Evolutionary conservation across 2,113 vertebrate genomes (phyloP).

Genomic region (Procavia capensis): DNA sequence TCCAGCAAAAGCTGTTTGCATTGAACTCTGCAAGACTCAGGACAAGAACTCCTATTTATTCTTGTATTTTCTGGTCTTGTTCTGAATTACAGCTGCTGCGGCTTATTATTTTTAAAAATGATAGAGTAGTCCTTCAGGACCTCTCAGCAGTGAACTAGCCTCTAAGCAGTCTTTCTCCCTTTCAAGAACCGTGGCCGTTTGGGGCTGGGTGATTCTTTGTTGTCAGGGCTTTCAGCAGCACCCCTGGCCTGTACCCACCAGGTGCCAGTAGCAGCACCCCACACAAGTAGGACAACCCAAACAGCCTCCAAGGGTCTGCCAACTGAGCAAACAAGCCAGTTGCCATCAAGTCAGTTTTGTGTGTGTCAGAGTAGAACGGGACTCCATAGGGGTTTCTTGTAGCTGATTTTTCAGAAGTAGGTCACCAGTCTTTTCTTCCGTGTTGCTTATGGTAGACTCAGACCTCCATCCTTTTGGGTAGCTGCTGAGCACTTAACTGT

Average conservation of each 20-base stretch:
- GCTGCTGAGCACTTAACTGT: background rate
- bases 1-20: background rate
- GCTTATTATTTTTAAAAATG: conserved; percentile 5
- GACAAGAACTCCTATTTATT: background rate
- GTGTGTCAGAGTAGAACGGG: background rate
- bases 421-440: background rate
- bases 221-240: no score
- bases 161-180: background rate
- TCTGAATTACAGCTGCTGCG: background rate
- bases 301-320: background rate
- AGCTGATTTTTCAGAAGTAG: no score
- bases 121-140: background rate
- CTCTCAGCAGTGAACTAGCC: background rate
- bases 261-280: background rate
- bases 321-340: background rate
- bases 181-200: no score
- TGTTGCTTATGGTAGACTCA: background rate
- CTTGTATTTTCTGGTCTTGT: background rate
- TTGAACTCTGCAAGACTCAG: background rate
- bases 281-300: background rate
- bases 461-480: background rate
- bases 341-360: background rate
- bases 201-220: background rate
- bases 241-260: no score
- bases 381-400: no score